A percentile compares a stretch with the other conserved stretches of the same genome.
phyloP scores from a whole-genome alignment of 2,797 vertebrate species.

The Perodicticus potto region DNA sequence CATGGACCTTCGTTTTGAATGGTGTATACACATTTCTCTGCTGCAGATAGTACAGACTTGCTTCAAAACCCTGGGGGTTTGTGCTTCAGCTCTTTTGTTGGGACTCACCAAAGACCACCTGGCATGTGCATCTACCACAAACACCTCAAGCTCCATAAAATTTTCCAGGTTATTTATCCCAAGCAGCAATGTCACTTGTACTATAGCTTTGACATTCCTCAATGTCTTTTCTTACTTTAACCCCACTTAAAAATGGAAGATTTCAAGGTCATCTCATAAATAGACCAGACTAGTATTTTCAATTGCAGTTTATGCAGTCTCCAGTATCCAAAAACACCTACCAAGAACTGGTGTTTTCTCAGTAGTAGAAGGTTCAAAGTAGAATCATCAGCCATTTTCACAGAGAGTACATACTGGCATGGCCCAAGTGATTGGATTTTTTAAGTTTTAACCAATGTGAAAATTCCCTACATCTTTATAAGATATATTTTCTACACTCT shows the following conservation, averaged over 20 bases:
- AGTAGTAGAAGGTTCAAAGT: not conserved
- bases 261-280: slow-evolving; percentile 1
- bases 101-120: not conserved
- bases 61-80: not conserved
- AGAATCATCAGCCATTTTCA: not conserved
- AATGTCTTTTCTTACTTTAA: not conserved
- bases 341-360: not conserved
- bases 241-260: not conserved
- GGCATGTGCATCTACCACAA: not conserved
- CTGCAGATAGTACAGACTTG: not conserved
- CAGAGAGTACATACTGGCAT: not conserved
- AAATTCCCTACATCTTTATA: not conserved
- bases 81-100: not conserved
- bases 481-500: not conserved
- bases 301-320: not conserved
- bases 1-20: slow-evolving; percentile 1
- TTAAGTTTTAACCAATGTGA: not conserved
- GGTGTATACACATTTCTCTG: not conserved
- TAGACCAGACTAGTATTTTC: not conserved
- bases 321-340: not conserved
- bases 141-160: not conserved
- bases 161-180: not conserved
- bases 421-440: not conserved
- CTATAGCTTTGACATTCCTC: not conserved
- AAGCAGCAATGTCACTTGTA: not conserved